phyloP scores from a whole-genome alignment of 1,140 invertebrate genomes.

The Heliothis virescens region DNA sequence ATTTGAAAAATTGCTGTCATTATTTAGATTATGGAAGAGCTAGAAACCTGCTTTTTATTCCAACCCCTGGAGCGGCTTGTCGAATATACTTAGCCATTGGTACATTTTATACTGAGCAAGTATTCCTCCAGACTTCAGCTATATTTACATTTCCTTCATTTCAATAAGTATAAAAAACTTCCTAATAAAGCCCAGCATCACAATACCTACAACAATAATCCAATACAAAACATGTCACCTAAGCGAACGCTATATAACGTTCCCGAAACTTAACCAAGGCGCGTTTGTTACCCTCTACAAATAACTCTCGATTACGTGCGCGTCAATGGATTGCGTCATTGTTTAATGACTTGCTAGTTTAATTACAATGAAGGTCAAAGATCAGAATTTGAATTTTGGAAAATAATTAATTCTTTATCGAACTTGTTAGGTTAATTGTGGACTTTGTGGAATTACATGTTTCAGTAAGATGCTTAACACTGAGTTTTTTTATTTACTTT shows the following conservation, averaged over 20 bases:
- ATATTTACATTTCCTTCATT: too few relatives aligned
- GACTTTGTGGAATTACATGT: too few relatives aligned
- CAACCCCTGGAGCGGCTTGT: too few relatives aligned
- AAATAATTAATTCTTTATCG: slow-evolving; percentile 31
- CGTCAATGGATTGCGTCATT: slow-evolving; percentile 42
- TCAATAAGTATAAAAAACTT: neutral
- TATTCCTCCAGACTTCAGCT: too few relatives aligned
- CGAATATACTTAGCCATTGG: too few relatives aligned
- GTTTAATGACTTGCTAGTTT: slow-evolving; percentile 46
- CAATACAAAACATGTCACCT: slow-evolving; percentile 30
- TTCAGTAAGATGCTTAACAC: too few relatives aligned
- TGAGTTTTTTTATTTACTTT: too few relatives aligned
- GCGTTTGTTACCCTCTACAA: slow-evolving; percentile 39
- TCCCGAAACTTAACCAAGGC: slow-evolving; percentile 31
- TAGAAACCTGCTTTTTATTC: too few relatives aligned
- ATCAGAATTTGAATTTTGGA: slow-evolving; percentile 23
- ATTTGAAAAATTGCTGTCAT: too few relatives aligned
- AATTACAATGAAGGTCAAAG: slow-evolving; percentile 36
- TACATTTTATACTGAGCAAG: too few relatives aligned
- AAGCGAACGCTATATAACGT: slow-evolving; percentile 37
- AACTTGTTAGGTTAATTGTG: neutral
- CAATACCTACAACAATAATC: slow-evolving; percentile 7
- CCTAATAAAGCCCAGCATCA: neutral
- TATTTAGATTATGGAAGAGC: too few relatives aligned
- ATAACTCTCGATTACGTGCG: slow-evolving; percentile 44